Evolutionary conservation across 2,113 vertebrate species (phyloP), one percentile per base, ranked within the genome.

Genomic region (Oenanthe melanoleuca): DNA sequence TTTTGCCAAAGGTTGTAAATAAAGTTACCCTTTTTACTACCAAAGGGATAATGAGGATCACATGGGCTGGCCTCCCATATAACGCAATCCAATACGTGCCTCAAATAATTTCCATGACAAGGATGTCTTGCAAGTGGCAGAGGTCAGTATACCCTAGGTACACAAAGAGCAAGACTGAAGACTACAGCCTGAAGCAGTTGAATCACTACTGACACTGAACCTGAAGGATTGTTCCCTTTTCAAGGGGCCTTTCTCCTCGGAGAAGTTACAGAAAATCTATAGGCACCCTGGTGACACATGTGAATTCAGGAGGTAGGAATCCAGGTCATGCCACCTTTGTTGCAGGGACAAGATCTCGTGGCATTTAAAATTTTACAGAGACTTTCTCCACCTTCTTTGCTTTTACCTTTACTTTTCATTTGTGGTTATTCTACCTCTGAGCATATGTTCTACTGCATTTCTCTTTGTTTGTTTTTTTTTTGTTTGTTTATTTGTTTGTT

Each of bases 1-100:
- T 55, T 50, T 82, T 94, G 75, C 74, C 89, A 84, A 88, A 80
- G 67, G 75, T 15, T 83, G 86, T 83, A 95, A 80, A 60, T 90
- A 37, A 94, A 89, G 67, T 70, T 42, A 92, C 22, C 14, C 26
- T 82, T 93, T 88, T 63, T 78, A 90, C 33, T 40, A 77, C 55
- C 56, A 78, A 80, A 50, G 52, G 69, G 59, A 34, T 40, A 73
- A 73, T 33, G 55, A 93, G 34, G 63, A 87, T 89, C 49, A 53
- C 63, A 11, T 72, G 50, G 42, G 38, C 55, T 92, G 38, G 34
- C 70, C 73, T 89, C 66, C 71, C n/a, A 75, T 19, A n/a, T 42
- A 85, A 69, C 0, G 0, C n/a, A 69, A 26, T 57, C 31, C 40
- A 78, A 2, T 80, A 57, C 9, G 1, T 53, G 40, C n/a, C 59